Conservation (phyloP, 2,797 vertebrate genomes). For the Thripadectes ignobilis region DNA sequence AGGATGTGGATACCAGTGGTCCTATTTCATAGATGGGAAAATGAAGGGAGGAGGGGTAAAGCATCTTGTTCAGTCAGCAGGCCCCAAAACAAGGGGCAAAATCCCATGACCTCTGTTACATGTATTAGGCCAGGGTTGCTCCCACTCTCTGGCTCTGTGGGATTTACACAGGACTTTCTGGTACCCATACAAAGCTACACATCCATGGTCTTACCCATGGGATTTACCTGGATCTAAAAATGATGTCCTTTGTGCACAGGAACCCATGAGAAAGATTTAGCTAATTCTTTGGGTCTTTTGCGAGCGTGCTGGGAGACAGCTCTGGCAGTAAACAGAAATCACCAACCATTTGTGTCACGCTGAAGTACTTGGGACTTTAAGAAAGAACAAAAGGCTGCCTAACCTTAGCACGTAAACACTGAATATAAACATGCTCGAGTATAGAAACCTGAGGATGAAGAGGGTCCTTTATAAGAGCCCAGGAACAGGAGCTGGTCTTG, state of each 20-base stretch:
- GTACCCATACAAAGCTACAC: not conserved
- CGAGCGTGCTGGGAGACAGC: not conserved
- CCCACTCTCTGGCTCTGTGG: not conserved
- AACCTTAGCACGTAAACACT: not conserved
- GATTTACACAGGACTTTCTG: not conserved
- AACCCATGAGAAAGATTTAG: not conserved
- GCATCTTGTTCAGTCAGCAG: not conserved
- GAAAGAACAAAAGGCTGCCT: conserved; percentile 47
- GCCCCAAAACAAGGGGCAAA: not conserved
- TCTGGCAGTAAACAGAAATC: not conserved
- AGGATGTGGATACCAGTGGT: not conserved
- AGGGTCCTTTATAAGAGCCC: conserved; percentile 46
- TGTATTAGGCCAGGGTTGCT: not conserved
- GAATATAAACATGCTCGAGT: not conserved
- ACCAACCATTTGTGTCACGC: not conserved
- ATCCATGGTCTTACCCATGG: not conserved
- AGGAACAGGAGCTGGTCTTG: conserved; percentile 61
- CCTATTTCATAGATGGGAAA: not conserved
- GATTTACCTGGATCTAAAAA: not conserved
- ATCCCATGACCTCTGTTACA: not conserved
- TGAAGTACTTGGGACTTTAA: conserved; percentile 8
- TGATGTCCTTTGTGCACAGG: not conserved
- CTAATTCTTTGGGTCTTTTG: not conserved
- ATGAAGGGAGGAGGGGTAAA: not conserved
- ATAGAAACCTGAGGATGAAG: conserved; percentile 42